phyloP scores from a whole-genome alignment of 2,113 vertebrate genomes.

The Pachyramphus minor region DNA sequence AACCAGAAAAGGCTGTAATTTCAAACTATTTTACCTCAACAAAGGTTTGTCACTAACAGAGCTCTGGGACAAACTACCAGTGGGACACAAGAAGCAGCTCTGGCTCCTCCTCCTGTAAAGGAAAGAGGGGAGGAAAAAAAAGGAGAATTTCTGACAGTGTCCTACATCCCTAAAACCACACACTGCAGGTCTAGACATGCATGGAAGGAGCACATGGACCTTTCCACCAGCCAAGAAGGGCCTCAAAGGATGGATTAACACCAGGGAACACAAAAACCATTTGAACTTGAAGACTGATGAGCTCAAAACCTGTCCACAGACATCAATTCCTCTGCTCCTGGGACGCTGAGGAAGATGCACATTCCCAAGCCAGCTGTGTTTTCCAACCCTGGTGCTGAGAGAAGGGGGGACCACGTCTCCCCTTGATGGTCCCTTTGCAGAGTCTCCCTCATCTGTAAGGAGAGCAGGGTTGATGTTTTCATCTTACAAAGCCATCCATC shows the following conservation, averaged over 20 bases:
- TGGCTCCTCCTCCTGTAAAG: background rate
- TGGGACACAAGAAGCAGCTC: background rate
- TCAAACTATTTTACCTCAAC: background rate
- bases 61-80: background rate
- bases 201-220: background rate
- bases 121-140: background rate
- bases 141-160: background rate
- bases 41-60: background rate
- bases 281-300: background rate
- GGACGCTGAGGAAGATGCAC: rapidly evolving
- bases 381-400: background rate
- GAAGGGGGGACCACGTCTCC: rapidly evolving
- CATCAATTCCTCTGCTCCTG: background rate
- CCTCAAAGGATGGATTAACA: rapidly evolving
- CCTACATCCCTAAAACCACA: background rate
- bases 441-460: background rate
- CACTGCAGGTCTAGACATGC: background rate
- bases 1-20: background rate
- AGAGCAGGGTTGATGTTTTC: background rate
- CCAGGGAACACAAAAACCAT: background rate
- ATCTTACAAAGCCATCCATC: constrained; percentile 23
- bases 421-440: background rate
- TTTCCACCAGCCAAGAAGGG: background rate
- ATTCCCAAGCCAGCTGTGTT: background rate
- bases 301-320: background rate